phyloP scores from a whole-genome alignment of 2,113 vertebrate genomes.

The Heloderma charlesbogerti region DNA sequence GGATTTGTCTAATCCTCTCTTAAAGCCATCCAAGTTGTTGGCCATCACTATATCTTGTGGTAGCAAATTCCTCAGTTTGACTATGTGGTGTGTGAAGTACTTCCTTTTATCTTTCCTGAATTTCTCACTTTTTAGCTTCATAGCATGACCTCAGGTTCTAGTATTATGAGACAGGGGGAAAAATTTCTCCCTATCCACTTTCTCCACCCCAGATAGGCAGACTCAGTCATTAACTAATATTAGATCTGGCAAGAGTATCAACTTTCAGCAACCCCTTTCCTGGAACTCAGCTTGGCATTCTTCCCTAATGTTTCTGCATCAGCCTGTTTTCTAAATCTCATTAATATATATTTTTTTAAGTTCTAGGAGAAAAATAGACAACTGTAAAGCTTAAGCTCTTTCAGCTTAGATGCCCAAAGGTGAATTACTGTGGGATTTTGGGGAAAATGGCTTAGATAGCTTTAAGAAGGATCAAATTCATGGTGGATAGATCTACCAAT shows the following conservation, averaged over 20 bases:
- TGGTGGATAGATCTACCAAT: not conserved
- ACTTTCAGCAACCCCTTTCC: not conserved
- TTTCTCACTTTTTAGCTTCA: not conserved
- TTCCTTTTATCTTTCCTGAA: not conserved
- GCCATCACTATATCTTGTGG: not conserved
- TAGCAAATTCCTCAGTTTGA: not conserved
- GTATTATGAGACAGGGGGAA: not conserved
- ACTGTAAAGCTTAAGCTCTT: not conserved
- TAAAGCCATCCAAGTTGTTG: not conserved
- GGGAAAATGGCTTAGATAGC: not conserved
- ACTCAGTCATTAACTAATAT: not conserved
- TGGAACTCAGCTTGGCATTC: not conserved
- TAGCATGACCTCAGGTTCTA: not conserved
- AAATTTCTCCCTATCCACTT: not conserved
- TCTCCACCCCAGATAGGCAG: not conserved
- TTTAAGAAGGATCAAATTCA: not conserved
- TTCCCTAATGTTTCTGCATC: not conserved
- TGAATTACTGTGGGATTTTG: not conserved
- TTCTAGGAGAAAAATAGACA: conserved; percentile 12
- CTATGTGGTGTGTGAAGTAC: not conserved
- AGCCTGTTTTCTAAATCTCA: not conserved
- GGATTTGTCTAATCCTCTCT: not conserved
- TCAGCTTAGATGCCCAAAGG: not conserved
- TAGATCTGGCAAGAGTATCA: not conserved
- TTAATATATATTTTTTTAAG: conserved; percentile 8